Conservation (phyloP, 37 sponge, comb jelly and placozoan species). For the Crambe crambe region DNA sequence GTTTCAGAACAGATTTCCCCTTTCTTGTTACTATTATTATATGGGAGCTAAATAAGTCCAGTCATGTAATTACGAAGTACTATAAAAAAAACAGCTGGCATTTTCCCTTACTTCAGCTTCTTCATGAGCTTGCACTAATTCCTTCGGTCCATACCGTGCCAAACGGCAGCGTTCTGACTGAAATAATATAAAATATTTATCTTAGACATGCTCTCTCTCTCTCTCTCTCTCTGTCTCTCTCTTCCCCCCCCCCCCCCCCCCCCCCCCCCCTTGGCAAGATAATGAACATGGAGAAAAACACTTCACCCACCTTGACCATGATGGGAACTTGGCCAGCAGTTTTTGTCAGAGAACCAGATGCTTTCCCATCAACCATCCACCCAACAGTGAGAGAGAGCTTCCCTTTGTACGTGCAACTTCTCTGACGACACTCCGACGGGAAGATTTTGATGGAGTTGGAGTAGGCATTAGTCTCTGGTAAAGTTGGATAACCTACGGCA, state of each 20-base stretch:
- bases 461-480: conserved; percentile 62
- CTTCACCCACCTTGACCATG: conserved; percentile 89
- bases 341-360: conserved; percentile 22
- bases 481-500: conserved; percentile 66
- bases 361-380: conserved; percentile 58
- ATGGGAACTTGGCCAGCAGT: conserved; percentile 80
- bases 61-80: background rate
- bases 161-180: conserved; percentile 82
- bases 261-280: too few relatives aligned
- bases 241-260: too few relatives aligned
- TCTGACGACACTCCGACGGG: conserved; percentile 74
- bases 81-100: background rate
- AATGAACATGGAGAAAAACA: too few relatives aligned
- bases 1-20: too few relatives aligned
- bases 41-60: background rate
- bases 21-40: background rate
- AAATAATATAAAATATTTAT: background rate
- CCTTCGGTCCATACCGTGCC: conserved; percentile 44
- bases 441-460: conserved; percentile 56
- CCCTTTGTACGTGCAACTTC: conserved; percentile 68
- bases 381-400: conserved; percentile 56
- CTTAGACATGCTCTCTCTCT: background rate
- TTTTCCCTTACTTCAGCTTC: conserved; percentile 65
- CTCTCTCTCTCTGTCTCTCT: too few relatives aligned
- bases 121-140: conserved; percentile 78